Conservation (phyloP, 2,797 vertebrate species). For the Valencia hispanica region DNA sequence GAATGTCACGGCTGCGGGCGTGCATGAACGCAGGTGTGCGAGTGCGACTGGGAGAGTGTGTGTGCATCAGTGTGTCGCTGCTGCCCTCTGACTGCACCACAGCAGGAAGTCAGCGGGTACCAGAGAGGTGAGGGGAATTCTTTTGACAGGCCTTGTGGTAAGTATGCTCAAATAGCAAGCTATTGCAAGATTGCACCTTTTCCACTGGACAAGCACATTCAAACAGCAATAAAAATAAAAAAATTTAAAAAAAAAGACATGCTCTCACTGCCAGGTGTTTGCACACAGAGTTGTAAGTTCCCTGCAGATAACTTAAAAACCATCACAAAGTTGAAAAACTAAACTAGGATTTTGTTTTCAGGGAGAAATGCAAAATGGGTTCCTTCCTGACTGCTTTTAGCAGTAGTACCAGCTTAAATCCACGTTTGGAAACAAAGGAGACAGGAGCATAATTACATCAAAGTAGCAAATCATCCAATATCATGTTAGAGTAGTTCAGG, state of each 20-base stretch:
- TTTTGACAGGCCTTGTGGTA: slow-evolving; percentile 75
- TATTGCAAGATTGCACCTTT: slow-evolving; percentile 72
- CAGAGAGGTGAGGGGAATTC: slow-evolving; percentile 83
- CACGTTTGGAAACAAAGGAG: background rate
- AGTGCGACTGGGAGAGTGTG: slow-evolving; percentile 46
- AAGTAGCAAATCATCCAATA: background rate
- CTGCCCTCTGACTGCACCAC: slow-evolving; percentile 76
- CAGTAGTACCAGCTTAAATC: background rate
- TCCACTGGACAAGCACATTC: slow-evolving; percentile 62
- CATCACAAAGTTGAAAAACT: background rate
- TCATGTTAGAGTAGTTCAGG: background rate
- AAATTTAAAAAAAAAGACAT: background rate
- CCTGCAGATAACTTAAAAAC: slow-evolving; percentile 6
- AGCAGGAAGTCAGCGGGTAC: slow-evolving; percentile 79
- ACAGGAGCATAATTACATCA: background rate
- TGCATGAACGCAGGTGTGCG: slow-evolving; percentile 50
- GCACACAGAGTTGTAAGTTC: slow-evolving; percentile 17
- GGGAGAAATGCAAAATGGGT: background rate
- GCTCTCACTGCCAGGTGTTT: slow-evolving; percentile 28
- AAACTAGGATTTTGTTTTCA: background rate
- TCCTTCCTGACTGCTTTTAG: background rate
- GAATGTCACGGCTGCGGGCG: slow-evolving; percentile 49
- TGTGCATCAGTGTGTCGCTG: slow-evolving; percentile 50
- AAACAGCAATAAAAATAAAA: background rate
- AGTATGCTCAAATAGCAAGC: slow-evolving; percentile 62